Evolutionary conservation across 2,888 invertebrate species (phyloP), one percentile per base, ranked within the genome.

Genomic region (Athetis lepigone): DNA sequence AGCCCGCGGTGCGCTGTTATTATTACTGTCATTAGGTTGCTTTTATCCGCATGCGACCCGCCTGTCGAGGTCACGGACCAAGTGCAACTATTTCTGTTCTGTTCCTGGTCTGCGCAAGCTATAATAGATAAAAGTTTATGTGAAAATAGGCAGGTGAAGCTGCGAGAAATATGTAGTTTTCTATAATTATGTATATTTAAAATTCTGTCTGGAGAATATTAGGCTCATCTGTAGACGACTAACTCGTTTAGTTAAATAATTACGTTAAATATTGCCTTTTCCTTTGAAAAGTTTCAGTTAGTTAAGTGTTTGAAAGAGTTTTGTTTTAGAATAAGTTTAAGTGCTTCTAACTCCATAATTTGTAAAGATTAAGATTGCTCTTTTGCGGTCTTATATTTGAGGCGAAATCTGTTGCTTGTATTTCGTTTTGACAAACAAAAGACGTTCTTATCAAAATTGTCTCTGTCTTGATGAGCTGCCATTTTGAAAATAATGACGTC

Each of bases 211-310:
- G n/a, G n/a, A n/a, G 43, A 37, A 58, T 57, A 68, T 55, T 63
- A 56, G 47, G 40, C 25, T 29, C 23, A 6, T 6, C 19, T n/a
- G 19, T 37, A n/a, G 7, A 51, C 16, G 43, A 57, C 45, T 62
- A 47, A 43, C 62, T 65, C 57, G 33, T 62, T 60, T 51, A 66
- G 60, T 52, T 70, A 70, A 77, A 67, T 65, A 65, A 70, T 70
- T 72, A 39, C 46, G 62, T 72, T 59, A 67, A 75, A 72, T 50
- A 58, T 75, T 60, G 68, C 52, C 58, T 60, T 70, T 71, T 73
- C 68, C 21, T 64, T 64, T 40, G 42, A 18, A 7, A 65, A 72
- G 50, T 75, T 69, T 13, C 11, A 62, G 60, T 71, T 46, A 54
- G 49, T 62, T 58, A 39, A 49, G 42, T 60, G 59, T 64, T 52